Evolutionary conservation across 2,113 vertebrate genomes (phyloP).

Genomic region (Hypanus sabinus): DNA sequence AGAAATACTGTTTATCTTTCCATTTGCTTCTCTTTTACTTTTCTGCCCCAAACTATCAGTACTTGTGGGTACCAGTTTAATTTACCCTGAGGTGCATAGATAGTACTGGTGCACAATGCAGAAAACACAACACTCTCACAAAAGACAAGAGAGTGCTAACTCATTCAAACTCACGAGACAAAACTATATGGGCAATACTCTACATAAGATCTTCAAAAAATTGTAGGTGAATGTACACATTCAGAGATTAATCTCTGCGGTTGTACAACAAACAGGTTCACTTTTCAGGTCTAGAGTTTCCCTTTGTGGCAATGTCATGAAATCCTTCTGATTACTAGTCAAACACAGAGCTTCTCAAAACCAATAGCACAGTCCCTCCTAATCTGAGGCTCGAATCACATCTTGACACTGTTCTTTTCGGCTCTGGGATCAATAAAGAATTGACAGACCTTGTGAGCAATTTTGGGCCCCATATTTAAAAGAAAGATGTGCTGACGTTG

Average conservation of each 20-base stretch:
- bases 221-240: not conserved
- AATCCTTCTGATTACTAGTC: not conserved
- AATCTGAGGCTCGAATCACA: not conserved
- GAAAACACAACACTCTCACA: not conserved
- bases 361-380: not conserved
- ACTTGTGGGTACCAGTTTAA: not conserved
- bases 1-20: not conserved
- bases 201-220: not conserved
- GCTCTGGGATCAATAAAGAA: not conserved
- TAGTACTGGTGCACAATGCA: not conserved
- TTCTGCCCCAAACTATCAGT: not conserved
- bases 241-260: not conserved
- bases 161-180: not conserved
- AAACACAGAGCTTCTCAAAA: not conserved
- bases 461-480: no score
- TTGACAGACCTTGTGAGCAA: not conserved
- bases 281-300: not conserved
- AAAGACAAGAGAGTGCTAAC: not conserved
- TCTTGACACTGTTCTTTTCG: not conserved
- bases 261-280: not conserved
- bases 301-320: not conserved
- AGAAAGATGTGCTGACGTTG: no score
- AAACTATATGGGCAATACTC: not conserved
- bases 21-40: not conserved
- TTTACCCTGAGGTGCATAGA: not conserved